Conservation (phyloP, 2,113 vertebrate genomes). For the Thomomys bottae region DNA sequence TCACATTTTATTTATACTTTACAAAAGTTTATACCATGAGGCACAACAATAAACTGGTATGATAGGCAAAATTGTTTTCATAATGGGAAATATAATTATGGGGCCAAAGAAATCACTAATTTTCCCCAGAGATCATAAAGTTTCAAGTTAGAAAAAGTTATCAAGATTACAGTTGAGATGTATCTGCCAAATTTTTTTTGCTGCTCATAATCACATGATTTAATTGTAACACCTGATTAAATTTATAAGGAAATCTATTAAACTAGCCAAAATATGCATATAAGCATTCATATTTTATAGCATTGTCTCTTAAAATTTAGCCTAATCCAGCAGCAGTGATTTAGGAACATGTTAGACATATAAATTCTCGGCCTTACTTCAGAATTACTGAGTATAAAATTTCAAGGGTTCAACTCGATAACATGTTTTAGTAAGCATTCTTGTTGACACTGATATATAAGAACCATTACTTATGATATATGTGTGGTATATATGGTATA, state of each 20-base stretch:
- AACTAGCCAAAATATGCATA: slow-evolving; percentile 10
- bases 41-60: slow-evolving; percentile 11
- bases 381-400: slow-evolving; percentile 19
- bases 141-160: slow-evolving; percentile 22
- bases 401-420: background rate
- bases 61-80: slow-evolving; percentile 17
- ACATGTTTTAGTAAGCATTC: background rate
- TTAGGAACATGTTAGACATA: background rate
- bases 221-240: slow-evolving; percentile 18
- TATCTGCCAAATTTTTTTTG: slow-evolving; percentile 12
- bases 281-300: slow-evolving; percentile 4
- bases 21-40: slow-evolving; percentile 25
- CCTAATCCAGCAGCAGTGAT: background rate
- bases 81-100: background rate
- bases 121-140: slow-evolving; percentile 9
- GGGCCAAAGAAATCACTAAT: background rate
- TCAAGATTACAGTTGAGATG: background rate
- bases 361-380: background rate
- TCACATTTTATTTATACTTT: slow-evolving; percentile 45
- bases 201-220: background rate
- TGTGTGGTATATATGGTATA: background rate
- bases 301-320: slow-evolving; percentile 17
- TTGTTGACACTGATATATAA: background rate
- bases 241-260: slow-evolving; percentile 43
- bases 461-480: background rate